Conservation (phyloP, 2,797 vertebrate species). For the Coccyzus lansbergi region DNA sequence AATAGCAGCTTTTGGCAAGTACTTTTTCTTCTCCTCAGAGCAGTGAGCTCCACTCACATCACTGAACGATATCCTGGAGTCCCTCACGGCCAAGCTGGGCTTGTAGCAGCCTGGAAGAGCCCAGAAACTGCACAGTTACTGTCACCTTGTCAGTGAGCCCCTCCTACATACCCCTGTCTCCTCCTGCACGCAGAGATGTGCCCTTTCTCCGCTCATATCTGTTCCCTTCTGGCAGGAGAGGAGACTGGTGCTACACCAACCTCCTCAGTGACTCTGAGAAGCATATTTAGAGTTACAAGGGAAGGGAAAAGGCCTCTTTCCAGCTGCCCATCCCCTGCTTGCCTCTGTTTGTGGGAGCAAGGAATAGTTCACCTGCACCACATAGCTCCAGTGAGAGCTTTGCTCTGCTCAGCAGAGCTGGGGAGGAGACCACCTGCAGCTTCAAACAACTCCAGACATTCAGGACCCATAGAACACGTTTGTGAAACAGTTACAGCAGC, state of each 20-base stretch:
- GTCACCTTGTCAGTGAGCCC: no score
- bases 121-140: neutral
- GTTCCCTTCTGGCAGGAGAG: neutral
- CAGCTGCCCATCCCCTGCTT: neutral
- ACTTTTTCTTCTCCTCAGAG: neutral
- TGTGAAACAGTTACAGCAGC: neutral
- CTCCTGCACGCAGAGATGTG: rapidly evolving
- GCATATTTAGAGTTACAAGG: neutral
- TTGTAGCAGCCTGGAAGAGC: neutral
- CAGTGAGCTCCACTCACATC: neutral
- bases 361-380: neutral
- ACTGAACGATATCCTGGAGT: neutral
- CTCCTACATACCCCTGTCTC: no score
- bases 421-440: neutral
- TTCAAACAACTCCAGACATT: neutral
- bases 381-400: neutral
- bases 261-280: neutral
- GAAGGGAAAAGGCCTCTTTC: neutral
- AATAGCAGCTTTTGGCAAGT: neutral
- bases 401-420: neutral
- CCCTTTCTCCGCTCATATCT: rapidly evolving
- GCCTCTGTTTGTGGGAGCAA: neutral
- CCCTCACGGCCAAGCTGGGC: neutral
- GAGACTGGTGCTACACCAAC: neutral
- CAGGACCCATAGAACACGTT: neutral